These are phyloP conservation scores for Alligator mississippiensis DNA, from an alignment of 2,113 vertebrate species.

Conservation along the genomic window DNA sequence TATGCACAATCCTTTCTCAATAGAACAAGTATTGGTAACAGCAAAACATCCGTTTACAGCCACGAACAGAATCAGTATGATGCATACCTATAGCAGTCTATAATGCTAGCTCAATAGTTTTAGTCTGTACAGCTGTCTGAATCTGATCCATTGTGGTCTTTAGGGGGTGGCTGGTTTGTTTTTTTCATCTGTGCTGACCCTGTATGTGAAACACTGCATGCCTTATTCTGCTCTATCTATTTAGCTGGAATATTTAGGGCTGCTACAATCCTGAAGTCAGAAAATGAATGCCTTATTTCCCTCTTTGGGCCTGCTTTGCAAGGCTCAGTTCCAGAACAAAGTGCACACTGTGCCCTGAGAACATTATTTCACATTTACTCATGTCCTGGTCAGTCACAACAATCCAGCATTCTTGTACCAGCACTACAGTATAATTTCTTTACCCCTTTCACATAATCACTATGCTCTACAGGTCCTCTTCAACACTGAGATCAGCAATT, in stretches of 20 bases:
- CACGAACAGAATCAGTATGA: conserved; percentile 64
- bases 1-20: conserved; percentile 61
- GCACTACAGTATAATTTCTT: conserved; percentile 59
- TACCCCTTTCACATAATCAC: conserved; percentile 43
- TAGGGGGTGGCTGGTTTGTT: neutral
- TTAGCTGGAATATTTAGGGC: conserved; percentile 18
- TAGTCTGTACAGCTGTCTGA: conserved; percentile 49
- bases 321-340: conserved; percentile 29
- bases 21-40: conserved; percentile 64
- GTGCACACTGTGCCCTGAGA: conserved; percentile 32
- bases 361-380: conserved; percentile 34
- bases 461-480: conserved; percentile 65
- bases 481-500: conserved; percentile 47
- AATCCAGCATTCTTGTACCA: conserved; percentile 19
- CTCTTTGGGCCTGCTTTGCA: conserved; percentile 38
- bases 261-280: conserved; percentile 35
- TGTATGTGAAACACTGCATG: conserved; percentile 38
- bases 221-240: neutral
- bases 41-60: conserved; percentile 61
- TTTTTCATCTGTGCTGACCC: conserved; percentile 31
- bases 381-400: conserved; percentile 32
- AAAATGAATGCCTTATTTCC: conserved; percentile 7
- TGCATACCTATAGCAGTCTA: conserved; percentile 55
- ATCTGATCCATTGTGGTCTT: conserved; percentile 12
- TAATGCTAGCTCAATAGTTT: conserved; percentile 39